phyloP scores from a whole-genome alignment of 2,888 invertebrate genomes.

The Zhengitettix transpicula region DNA sequence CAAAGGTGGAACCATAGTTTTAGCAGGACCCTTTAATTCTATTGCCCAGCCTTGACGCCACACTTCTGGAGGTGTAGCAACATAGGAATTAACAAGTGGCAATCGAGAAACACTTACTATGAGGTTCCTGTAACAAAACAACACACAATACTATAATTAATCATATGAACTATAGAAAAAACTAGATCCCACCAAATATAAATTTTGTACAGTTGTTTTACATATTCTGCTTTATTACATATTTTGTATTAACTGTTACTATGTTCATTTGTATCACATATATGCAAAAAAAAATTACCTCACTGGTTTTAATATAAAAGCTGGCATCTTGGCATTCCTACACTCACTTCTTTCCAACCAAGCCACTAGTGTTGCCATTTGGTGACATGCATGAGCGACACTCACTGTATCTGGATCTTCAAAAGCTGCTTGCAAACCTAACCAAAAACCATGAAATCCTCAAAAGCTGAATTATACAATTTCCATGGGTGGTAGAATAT shows the following conservation, averaged over 20 bases:
- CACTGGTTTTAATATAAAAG: constrained; percentile 25
- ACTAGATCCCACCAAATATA: too few species aligned
- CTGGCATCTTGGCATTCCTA: constrained; percentile 24
- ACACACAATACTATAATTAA: background rate
- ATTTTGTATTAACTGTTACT: background rate
- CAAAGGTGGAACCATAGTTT: constrained; percentile 33
- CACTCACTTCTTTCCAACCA: constrained; percentile 30
- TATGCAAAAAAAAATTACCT: constrained; percentile 19
- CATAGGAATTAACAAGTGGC: constrained; percentile 44
- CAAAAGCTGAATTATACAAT: too few species aligned
- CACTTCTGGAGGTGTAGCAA: constrained; percentile 43
- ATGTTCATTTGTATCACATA: background rate
- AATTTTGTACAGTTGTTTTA: background rate
- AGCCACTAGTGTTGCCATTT: constrained; percentile 28
- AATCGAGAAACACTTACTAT: constrained; percentile 39
- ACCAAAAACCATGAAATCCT: too few species aligned
- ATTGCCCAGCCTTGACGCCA: constrained; percentile 44
- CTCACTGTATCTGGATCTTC: constrained; percentile 21
- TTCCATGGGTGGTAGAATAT: too few species aligned
- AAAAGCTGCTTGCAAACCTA: constrained; percentile 22
- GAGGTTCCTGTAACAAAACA: constrained; percentile 18
- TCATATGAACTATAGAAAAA: too few species aligned
- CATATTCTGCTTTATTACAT: background rate
- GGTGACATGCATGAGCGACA: constrained; percentile 29
- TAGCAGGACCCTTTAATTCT: constrained; percentile 30